phyloP scores from a whole-genome alignment of 2,113 vertebrate genomes.

The Leuciscus idus region DNA sequence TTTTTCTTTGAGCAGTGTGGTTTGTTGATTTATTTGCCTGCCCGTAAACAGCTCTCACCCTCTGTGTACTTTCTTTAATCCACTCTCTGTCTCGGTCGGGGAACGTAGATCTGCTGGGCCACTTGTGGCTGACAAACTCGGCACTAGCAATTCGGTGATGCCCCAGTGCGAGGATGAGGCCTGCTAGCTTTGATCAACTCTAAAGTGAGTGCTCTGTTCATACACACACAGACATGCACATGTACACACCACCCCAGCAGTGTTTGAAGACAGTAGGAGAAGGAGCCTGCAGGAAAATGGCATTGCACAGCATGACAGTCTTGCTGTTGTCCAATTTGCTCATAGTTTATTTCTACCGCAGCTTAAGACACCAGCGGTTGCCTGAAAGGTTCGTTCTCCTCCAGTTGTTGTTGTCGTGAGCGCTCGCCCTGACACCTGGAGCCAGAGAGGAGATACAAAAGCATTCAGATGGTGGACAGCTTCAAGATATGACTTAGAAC shows the following conservation, averaged over 20 bases:
- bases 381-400: conserved; percentile 50
- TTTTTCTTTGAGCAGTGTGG: background rate
- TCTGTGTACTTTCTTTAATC: background rate
- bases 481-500: conserved; percentile 1
- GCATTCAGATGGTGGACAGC: conserved; percentile 3
- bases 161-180: conserved; percentile 22
- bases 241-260: conserved; percentile 27
- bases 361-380: conserved; percentile 43
- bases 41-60: background rate
- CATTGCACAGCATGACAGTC: conserved; percentile 52
- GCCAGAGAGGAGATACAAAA: conserved; percentile 6
- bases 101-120: conserved; percentile 9
- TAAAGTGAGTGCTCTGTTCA: conserved; percentile 7
- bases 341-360: conserved; percentile 45
- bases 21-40: background rate
- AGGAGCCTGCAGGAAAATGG: conserved; percentile 55
- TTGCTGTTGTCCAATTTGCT: conserved; percentile 53
- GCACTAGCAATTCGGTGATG: conserved; percentile 2
- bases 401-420: conserved; percentile 37
- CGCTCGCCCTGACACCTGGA: conserved; percentile 37
- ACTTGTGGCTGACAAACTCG: conserved; percentile 45
- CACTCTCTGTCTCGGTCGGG: background rate
- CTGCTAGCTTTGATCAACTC: conserved; percentile 45
- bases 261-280: conserved; percentile 54
- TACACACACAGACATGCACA: conserved; percentile 23